Evolutionary conservation across 2,888 invertebrate genomes (phyloP), one percentile per base, ranked within the genome.

Genomic region (Plutella xylostella): DNA sequence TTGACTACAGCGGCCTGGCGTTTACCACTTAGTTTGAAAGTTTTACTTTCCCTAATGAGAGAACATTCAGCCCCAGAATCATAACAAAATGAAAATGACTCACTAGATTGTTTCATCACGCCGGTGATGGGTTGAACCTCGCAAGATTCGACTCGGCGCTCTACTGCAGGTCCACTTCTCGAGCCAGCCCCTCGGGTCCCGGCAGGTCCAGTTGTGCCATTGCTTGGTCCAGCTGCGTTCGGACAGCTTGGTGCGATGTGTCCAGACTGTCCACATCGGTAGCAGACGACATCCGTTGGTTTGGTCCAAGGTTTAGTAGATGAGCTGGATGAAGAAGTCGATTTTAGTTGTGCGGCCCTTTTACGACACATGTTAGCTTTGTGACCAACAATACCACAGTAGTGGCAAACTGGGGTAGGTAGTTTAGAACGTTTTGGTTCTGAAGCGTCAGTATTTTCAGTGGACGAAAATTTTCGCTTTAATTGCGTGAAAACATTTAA

Each of bases 21-120:
- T 21, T 43, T 43, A 1, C 48, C 48, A 12, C 7, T 7, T 17
- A 48, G 39, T 38, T 46, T 48, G 1, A 4, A 2, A 22, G 43
- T 25, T 22, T 47, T 14, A 9, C 28, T 15, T 37, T 46, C 45
- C 37, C 39, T 51, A 1, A 47, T 21, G 4, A 49, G 22, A 7
- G 47, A 47, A 12, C 49, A 49, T 11, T 45, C 45, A 9, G 49
- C 45, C 9, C 47, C 48, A 14, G 47, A 49, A 34, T 47, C 47
- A 14, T 30, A 51, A 11, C 7, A 12, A 44, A 51, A 51, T 11
- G 19, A 11, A 37, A 34, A 46, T 12, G n/a, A 15, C 49, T 51
- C 45, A 49, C 49, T 35, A 4, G 14, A 9, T 25, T 20, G 18
- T 4, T 9, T 15, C 9, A 46, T 21, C 5, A 1, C 22, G 25